Base-by-base conservation (phyloP, 2,797 vertebrate species). In the Austrolebias charrua region DNA sequence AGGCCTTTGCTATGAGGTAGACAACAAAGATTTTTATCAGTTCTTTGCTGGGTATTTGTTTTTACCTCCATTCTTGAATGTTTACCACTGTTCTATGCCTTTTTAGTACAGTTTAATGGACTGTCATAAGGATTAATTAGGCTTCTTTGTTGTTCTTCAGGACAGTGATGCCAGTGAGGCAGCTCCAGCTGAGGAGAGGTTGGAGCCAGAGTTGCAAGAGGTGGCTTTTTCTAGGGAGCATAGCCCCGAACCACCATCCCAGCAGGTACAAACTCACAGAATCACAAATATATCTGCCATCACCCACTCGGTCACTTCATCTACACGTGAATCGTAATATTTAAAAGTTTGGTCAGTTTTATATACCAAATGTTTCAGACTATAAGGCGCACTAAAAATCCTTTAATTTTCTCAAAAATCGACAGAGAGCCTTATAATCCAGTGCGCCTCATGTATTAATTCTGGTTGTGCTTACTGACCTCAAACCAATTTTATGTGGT, bases 1-100 rank as follows among this genome's bases (percentile, higher is more conserved):
- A 51, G 89, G 92, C 71, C 92, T 95, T 13, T 93, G 92, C 12
- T 95, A 93, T 1, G 94, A 98, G 95, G 95, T 98, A 83, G 10
- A 53, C 31, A 43, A 1, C 4, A 31, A 5, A 0, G 9, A 31
- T 46, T 52, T 57, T 44, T 33, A 15, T 16, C 4, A 10, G 9
- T 38, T n/a, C n/a, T n/a, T 16, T 6, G 24, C 15, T 40, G 6
- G 4, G 38, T 31, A 14, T 18, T 31, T 66, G 24, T 45, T n/a
- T 45, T 16, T 44, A 16, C 12, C 31, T 33, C 1, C 9, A 6
- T 33, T 33, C 31, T 33, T 6, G 6, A 33, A 33, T 33, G 31
- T 33, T 33, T 33, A 9, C 31, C 9, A 9, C 31, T 9, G 31
- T 9, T 33, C 6, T 33, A 6, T 33, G 31, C 31, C 31, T 6